Base-by-base conservation (phyloP, 2,797 vertebrate species). In the Australoheros facetus region DNA sequence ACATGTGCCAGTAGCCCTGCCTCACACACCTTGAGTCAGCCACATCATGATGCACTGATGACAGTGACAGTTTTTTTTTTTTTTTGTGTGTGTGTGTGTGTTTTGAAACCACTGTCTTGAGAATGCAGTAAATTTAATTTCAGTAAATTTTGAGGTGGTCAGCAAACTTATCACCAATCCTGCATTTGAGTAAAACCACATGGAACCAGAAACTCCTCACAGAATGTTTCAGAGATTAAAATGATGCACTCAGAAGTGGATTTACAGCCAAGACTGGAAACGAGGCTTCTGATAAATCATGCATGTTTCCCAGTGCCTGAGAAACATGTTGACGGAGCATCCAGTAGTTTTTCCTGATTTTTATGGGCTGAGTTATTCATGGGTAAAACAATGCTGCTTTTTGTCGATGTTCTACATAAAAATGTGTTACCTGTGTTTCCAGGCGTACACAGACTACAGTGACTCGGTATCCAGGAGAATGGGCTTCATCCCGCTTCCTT, bases 361-460 rank as follows among this genome's bases (percentile, higher is more conserved):
- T 56, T 60, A 34, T 64, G 21, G 42, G 30, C 5, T 14, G 26
- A 56, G 3, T 34, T 6, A 53, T 71, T 32, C 16, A 60, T 28
- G 70, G 28, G 48, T 56, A 53, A 14, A 64, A n/a, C 48, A 55
- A 12, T 59, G 56, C n/a, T 79, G 19, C 19, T 34, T 34, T 3
- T 34, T 82, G 26, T 54, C 71, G 39, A 57, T 77, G 5, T 11
- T 55, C 62, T 39, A 58, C 2, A 32, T 80, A 42, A 54, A 66
- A 34, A 59, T 82, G 60, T 87, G 66, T 60, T 73, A 16, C 78
- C 48, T 86, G 71, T 91, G 55, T 87, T 56, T 55, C 32, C 90
- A 99, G 98, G 98, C 98, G 0, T 99, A 99, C 73, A 99, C 98
- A 56, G 98, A 99, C 94, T 99, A 99, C 93, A 99, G 98, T 64